Percentiles rank a stretch among this genome's conserved stretches.
Evolutionary conservation across 35 echinoderm and acorn worm species (phyloP).

Genomic region (Diadema setosum): DNA sequence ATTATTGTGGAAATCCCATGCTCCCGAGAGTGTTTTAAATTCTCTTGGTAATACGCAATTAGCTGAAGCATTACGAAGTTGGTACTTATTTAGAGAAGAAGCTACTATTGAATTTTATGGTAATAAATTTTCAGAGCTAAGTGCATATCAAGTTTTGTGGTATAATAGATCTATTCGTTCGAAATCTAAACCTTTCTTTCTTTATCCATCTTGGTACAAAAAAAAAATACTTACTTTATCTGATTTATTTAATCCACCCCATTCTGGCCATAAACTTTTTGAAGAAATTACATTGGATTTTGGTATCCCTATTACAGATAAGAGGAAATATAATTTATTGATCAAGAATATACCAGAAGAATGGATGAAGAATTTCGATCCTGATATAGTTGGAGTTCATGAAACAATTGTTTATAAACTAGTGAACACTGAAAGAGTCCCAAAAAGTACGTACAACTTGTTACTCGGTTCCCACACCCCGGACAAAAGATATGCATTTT

Average conservation of each 20-base stretch:
- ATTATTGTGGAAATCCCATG: background rate
- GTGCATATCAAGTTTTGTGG: background rate
- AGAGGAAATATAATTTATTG: background rate
- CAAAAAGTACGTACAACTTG: background rate
- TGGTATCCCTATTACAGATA: background rate
- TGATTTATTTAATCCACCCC: background rate
- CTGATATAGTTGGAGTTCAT: background rate
- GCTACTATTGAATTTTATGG: background rate
- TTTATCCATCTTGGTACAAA: background rate
- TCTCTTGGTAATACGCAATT: background rate
- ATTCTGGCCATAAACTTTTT: background rate
- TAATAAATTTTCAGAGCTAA: background rate
- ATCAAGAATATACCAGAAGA: background rate
- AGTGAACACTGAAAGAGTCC: background rate
- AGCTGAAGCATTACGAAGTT: background rate
- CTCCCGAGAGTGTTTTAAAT: constrained; percentile 10
- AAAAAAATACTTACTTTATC: background rate
- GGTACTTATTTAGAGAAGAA: too few relatives aligned
- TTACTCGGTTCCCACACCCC: background rate
- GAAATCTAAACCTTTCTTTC: background rate
- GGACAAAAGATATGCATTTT: background rate
- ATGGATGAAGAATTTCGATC: background rate
- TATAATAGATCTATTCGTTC: background rate
- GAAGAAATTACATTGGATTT: background rate
- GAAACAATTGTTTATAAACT: background rate